Evolutionary conservation across 2,797 vertebrate genomes (phyloP).

Genomic region (Acipenser transmontanus): DNA sequence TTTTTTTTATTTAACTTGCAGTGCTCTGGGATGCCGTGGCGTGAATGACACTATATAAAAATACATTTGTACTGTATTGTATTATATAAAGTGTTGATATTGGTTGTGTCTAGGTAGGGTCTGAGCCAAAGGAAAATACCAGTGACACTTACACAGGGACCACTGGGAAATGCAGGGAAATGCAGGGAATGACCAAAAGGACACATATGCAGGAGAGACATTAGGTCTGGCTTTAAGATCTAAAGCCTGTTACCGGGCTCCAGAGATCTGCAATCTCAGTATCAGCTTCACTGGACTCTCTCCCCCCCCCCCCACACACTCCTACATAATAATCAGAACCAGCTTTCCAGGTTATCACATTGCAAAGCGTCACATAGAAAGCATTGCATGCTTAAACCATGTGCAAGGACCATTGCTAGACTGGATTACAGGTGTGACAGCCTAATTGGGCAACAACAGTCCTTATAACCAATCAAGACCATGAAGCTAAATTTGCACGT

Average conservation of each 20-base stretch:
- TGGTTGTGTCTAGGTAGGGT: neutral
- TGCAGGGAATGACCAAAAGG: neutral
- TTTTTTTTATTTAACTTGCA: too few species aligned
- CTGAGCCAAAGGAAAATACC: neutral
- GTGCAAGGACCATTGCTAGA: neutral
- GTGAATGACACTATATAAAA: too few species aligned
- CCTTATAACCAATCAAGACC: too few species aligned
- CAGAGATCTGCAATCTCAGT: neutral
- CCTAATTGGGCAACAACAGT: neutral
- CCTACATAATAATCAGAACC: neutral
- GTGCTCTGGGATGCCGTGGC: too few species aligned
- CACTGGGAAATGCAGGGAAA: neutral
- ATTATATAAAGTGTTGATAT: neutral
- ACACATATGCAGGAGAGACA: slow-evolving; percentile 1
- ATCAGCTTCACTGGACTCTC: neutral
- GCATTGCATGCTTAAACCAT: neutral
- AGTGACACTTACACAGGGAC: neutral
- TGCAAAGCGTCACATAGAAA: neutral
- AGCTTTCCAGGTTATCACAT: slow-evolving; percentile 7
- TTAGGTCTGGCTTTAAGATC: neutral
- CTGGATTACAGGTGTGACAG: neutral
- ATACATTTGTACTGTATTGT: too few species aligned
- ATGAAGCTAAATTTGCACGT: too few species aligned
- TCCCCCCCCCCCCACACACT: neutral
- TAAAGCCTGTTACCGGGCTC: neutral